These are phyloP conservation scores for Cotesia glomerata DNA, from an alignment of 1,140 invertebrate species.

Conservation along the genomic window DNA sequence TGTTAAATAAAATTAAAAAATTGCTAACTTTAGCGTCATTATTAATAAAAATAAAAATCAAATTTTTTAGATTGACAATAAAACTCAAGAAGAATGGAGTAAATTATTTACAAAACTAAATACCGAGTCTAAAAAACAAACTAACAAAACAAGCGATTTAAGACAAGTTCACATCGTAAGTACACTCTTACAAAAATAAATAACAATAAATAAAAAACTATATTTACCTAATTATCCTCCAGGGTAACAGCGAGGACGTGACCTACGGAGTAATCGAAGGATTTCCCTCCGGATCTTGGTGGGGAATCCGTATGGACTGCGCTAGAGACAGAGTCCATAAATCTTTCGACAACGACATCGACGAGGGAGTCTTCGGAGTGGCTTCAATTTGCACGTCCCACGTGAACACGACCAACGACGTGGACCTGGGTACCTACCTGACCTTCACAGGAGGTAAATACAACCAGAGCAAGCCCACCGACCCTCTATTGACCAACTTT, in stretches of 20 bases:
- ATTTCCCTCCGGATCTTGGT: slow-evolving; percentile 55
- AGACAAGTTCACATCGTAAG: not conserved
- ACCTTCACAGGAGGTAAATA: slow-evolving; percentile 54
- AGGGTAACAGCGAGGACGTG: slow-evolving; percentile 30
- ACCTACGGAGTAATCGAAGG: slow-evolving; percentile 50
- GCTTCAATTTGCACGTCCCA: slow-evolving; percentile 53
- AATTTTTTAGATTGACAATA: slow-evolving; percentile 39
- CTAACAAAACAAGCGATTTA: slow-evolving; percentile 11
- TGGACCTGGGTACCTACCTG: slow-evolving; percentile 51
- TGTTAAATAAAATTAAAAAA: no score
- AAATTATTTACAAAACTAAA: slow-evolving; percentile 52
- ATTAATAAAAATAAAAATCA: not conserved
- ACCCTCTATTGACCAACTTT: slow-evolving; percentile 52
- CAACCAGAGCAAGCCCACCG: slow-evolving; percentile 13
- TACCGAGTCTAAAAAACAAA: slow-evolving; percentile 22
- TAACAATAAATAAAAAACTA: not conserved
- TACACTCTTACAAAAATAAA: not conserved
- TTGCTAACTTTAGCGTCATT: no score
- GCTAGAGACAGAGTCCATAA: slow-evolving; percentile 51
- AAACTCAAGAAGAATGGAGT: slow-evolving; percentile 41
- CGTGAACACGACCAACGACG: slow-evolving; percentile 42
- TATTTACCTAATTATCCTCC: not conserved
- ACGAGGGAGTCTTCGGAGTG: slow-evolving; percentile 54
- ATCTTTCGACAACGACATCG: slow-evolving; percentile 49
- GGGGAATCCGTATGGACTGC: slow-evolving; percentile 60